Conservation (phyloP, 2,113 vertebrate genomes). For the Lepisosteus oculatus region DNA sequence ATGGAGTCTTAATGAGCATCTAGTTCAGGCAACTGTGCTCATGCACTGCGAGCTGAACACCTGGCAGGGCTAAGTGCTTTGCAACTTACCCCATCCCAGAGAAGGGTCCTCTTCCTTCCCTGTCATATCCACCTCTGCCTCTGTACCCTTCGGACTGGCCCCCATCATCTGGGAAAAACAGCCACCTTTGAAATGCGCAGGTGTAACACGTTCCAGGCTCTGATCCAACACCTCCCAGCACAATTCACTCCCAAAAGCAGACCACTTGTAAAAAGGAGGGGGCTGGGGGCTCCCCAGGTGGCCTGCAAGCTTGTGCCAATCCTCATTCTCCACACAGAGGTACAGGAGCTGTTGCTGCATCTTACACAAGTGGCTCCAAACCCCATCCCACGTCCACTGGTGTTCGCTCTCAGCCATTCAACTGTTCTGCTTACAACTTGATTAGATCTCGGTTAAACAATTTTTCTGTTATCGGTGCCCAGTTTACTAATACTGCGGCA, state of each 20-base stretch:
- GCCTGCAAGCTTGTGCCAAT: too few relatives aligned
- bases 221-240: not conserved
- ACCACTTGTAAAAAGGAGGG: not conserved
- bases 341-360: too few relatives aligned
- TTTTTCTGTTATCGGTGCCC: too few relatives aligned
- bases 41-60: slow-evolving; percentile 36
- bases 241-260: not conserved
- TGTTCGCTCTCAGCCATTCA: too few relatives aligned
- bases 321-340: slow-evolving; percentile 21
- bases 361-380: too few relatives aligned
- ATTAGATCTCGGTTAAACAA: too few relatives aligned
- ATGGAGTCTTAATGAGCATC: too few relatives aligned
- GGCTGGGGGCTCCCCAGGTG: too few relatives aligned
- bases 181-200: not conserved
- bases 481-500: too few relatives aligned
- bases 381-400: too few relatives aligned
- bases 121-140: slow-evolving; percentile 56
- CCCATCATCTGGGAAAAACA: slow-evolving; percentile 48
- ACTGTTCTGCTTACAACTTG: too few relatives aligned
- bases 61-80: slow-evolving; percentile 57
- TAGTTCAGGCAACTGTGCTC: too few relatives aligned
- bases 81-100: slow-evolving; percentile 76
- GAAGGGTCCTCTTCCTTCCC: slow-evolving; percentile 55
- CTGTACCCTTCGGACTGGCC: slow-evolving; percentile 64
- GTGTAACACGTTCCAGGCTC: not conserved